Conservation (phyloP, 2,888 invertebrate species). For the Drosophila ochracea region DNA sequence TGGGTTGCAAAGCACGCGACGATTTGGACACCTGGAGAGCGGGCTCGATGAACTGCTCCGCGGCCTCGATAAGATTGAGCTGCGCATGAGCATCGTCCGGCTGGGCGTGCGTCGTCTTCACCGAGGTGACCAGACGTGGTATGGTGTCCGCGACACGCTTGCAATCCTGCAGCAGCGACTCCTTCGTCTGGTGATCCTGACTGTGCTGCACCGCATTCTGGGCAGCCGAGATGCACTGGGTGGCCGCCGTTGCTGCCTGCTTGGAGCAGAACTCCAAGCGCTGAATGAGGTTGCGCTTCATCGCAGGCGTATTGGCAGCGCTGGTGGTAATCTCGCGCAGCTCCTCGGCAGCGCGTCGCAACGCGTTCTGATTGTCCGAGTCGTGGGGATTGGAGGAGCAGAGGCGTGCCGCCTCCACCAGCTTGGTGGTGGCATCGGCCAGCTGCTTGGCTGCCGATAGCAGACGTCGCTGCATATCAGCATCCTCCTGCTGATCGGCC, state of each 20-base stretch:
- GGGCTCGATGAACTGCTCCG: constrained; percentile 93
- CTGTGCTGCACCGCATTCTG: constrained; percentile 92
- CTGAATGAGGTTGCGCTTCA: constrained; percentile 90
- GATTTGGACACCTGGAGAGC: constrained; percentile 90
- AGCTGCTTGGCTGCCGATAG: constrained; percentile 97
- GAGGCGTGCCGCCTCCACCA: constrained; percentile 98
- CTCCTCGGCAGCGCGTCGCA: constrained; percentile 96
- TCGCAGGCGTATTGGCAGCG: constrained; percentile 91
- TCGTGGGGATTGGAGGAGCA: constrained; percentile 95
- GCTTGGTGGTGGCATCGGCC: constrained; percentile 98
- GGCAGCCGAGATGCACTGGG: constrained; percentile 95
- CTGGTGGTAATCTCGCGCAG: constrained; percentile 95
- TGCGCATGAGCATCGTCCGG: constrained; percentile 92
- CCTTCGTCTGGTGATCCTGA: constrained; percentile 86
- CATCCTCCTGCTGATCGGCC: constrained; percentile 94
- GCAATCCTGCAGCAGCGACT: constrained; percentile 91
- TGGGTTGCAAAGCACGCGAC: constrained; percentile 92
- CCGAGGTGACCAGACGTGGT: constrained; percentile 92
- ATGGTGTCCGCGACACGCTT: constrained; percentile 91
- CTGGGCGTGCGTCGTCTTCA: constrained; percentile 89
- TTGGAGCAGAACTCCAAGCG: constrained; percentile 91
- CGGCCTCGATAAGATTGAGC: constrained; percentile 92
- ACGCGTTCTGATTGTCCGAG: constrained; percentile 91
- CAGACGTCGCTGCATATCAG: constrained; percentile 94
- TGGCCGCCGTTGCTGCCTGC: constrained; percentile 94